phyloP scores from a whole-genome alignment of 2,888 invertebrate genomes.

The Melipona beecheii region DNA sequence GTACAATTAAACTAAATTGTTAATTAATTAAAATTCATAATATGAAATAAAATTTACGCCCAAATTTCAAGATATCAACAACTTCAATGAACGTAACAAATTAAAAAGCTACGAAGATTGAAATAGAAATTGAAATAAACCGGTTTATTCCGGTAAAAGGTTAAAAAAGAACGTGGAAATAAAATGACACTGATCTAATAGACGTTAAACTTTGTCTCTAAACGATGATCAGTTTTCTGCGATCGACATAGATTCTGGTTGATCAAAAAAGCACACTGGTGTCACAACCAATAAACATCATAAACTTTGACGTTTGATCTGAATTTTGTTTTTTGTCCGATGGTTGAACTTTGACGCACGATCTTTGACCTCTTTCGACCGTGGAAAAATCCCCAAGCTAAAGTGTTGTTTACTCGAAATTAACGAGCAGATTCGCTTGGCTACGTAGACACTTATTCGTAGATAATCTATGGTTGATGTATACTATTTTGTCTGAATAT shows the following conservation, averaged over 20 bases:
- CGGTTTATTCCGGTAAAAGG: neutral
- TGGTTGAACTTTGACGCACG: neutral
- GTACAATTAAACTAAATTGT: too few relatives aligned
- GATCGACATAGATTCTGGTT: neutral
- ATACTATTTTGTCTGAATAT: neutral
- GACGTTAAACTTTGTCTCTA: neutral
- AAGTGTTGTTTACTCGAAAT: too few relatives aligned
- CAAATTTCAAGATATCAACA: too few relatives aligned
- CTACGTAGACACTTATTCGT: neutral
- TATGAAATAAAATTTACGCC: too few relatives aligned
- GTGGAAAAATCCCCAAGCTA: too few relatives aligned
- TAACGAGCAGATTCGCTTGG: too few relatives aligned
- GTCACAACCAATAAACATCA: neutral
- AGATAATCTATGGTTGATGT: neutral
- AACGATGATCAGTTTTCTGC: neutral
- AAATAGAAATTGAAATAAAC: neutral
- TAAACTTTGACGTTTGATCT: neutral
- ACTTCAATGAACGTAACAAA: too few relatives aligned
- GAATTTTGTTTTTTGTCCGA: neutral
- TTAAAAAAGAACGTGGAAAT: neutral
- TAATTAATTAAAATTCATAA: too few relatives aligned
- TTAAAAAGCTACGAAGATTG: neutral
- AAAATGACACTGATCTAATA: neutral
- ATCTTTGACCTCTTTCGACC: neutral
- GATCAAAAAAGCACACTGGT: neutral